Conservation (phyloP, 1,140 invertebrate genomes). For the Trichonephila clavipes region DNA sequence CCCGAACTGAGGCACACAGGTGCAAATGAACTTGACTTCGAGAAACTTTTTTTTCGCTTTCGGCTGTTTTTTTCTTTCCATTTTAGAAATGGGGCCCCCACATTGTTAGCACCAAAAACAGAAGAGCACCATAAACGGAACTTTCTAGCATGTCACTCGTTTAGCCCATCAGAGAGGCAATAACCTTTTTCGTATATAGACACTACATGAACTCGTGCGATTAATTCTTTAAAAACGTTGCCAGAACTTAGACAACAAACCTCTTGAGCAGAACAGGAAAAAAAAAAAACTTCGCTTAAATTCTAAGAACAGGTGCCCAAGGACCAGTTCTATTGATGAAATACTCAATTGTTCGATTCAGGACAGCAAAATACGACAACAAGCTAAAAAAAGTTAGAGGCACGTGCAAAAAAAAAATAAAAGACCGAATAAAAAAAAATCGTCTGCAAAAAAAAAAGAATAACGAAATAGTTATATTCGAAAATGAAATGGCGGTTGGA, state of each 20-base stretch:
- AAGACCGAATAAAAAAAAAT: neutral
- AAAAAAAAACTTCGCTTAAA: neutral
- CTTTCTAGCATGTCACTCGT: too few species aligned
- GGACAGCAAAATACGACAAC: neutral
- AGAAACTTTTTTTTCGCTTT: neutral
- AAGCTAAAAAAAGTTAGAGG: neutral
- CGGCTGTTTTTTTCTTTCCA: too few species aligned
- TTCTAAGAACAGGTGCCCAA: constrained; percentile 1
- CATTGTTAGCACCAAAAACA: neutral
- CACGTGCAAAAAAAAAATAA: neutral
- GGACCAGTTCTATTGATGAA: constrained; percentile 22
- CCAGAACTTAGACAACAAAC: neutral
- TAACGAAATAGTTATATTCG: constrained; percentile 12
- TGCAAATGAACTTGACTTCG: neutral
- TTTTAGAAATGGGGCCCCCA: neutral
- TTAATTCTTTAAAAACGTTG: neutral
- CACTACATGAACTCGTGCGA: neutral
- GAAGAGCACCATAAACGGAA: neutral
- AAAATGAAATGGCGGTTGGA: constrained; percentile 25
- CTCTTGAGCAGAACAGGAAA: neutral
- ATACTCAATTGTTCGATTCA: constrained; percentile 10
- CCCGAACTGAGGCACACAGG: neutral
- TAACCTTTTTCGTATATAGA: neutral
- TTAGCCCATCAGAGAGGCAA: neutral
- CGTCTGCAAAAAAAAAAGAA: constrained; percentile 20